Percentiles rank a stretch among this genome's conserved stretches.
phyloP scores from a whole-genome alignment of 2,888 invertebrate species.

The Eumerus sabulonum region DNA sequence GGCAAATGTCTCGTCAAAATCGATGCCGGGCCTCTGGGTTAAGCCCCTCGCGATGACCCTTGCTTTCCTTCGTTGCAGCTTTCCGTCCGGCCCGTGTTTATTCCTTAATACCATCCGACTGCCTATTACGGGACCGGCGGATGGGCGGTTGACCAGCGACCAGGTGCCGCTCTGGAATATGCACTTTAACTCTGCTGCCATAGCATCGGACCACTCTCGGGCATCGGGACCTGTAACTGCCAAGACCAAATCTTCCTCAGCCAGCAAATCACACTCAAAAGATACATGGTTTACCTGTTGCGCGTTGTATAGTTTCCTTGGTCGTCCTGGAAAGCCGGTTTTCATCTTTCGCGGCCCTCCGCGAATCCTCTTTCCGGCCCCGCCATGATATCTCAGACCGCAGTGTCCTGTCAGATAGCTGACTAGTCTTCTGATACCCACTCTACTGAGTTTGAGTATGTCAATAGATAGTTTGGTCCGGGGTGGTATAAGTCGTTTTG shows the following conservation, averaged over 20 bases:
- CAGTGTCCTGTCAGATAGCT: too few species aligned
- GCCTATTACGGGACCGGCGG: conserved; percentile 4
- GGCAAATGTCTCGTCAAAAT: conserved; percentile 13
- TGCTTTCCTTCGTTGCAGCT: conserved; percentile 1
- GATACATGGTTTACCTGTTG: conserved; percentile 3
- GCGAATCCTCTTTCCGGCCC: neutral
- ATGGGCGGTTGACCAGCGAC: conserved; percentile 9
- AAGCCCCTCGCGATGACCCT: conserved; percentile 9
- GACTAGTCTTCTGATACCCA: too few species aligned
- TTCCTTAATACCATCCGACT: conserved; percentile 14
- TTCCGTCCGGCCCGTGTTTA: conserved; percentile 1
- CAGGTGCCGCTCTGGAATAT: conserved; percentile 15
- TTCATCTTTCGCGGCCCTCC: conserved; percentile 3
- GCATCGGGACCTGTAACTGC: conserved; percentile 15
- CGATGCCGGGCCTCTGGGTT: conserved; percentile 12
- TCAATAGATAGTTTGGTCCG: too few species aligned
- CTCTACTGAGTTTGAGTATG: too few species aligned
- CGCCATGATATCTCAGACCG: too few species aligned
- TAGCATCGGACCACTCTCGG: conserved; percentile 12
- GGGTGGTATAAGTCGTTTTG: too few species aligned
- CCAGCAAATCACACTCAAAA: conserved; percentile 4
- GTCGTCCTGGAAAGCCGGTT: conserved; percentile 8
- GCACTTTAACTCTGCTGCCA: conserved; percentile 17
- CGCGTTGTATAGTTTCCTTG: conserved; percentile 1
- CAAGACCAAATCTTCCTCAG: conserved; percentile 9